Percentiles rank a stretch among this genome's conserved stretches.
Conservation (phyloP, 2,797 vertebrate genomes). For the Sciaenops ocellatus region DNA sequence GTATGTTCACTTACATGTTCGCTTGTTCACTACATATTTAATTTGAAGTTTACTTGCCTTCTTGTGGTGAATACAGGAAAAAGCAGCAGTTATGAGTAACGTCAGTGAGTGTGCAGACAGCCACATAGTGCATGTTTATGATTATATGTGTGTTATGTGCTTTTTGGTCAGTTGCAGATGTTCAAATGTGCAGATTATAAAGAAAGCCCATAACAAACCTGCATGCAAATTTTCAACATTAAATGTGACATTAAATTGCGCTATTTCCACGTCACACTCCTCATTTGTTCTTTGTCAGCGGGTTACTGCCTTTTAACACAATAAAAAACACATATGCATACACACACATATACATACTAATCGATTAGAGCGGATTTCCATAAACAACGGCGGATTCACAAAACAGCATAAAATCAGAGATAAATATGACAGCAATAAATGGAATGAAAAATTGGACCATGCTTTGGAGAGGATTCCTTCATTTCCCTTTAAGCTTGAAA, state of each 20-base stretch:
- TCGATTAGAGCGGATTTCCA: constrained; percentile 25
- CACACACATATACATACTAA: not conserved
- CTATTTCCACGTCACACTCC: not conserved
- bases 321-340: not conserved
- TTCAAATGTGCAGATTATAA: not conserved
- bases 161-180: not conserved
- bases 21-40: too few species aligned
- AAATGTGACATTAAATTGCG: not conserved
- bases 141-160: constrained; percentile 6
- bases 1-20: not conserved
- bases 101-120: constrained; percentile 13
- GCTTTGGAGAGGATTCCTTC: constrained; percentile 12
- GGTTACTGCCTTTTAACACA: not conserved
- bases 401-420: constrained; percentile 13
- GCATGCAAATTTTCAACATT: not conserved
- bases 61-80: constrained; percentile 19
- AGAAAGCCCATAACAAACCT: not conserved
- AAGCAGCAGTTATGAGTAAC: constrained; percentile 19
- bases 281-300: not conserved
- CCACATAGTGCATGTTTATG: constrained; percentile 4
- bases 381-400: constrained; percentile 23
- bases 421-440: constrained; percentile 18
- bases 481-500: not conserved
- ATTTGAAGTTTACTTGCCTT: not conserved
- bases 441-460: not conserved